Percentiles rank a stretch among this genome's conserved stretches.
These are phyloP conservation scores for Archips crataeganus DNA, from an alignment of 2,888 invertebrate genomes.

Conservation along the genomic window DNA sequence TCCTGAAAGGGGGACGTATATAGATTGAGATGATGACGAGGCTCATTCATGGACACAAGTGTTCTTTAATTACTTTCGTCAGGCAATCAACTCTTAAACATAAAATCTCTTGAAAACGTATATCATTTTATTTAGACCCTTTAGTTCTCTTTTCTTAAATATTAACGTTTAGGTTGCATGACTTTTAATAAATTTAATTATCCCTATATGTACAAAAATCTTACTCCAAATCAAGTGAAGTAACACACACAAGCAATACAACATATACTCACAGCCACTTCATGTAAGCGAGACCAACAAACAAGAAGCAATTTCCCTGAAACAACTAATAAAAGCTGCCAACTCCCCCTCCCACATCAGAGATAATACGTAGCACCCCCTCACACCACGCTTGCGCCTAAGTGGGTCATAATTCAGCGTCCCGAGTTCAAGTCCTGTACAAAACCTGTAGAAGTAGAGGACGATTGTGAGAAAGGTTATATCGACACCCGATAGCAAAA, in stretches of 20 bases:
- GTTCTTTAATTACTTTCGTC: no score
- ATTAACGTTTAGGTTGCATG: no score
- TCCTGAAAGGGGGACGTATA: no score
- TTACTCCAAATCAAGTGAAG: neutral
- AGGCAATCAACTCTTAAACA: no score
- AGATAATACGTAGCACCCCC: constrained; percentile 11
- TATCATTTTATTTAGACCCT: no score
- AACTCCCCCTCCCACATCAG: constrained; percentile 23
- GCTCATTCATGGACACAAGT: no score
- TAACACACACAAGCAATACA: constrained; percentile 42
- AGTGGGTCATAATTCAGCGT: constrained; percentile 18
- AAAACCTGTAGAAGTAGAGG: neutral
- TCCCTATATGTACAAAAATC: neutral
- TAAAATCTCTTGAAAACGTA: no score
- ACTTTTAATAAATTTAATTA: no score
- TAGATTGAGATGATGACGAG: no score
- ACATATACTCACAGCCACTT: constrained; percentile 49
- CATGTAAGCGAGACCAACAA: constrained; percentile 47
- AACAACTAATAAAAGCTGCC: constrained; percentile 59
- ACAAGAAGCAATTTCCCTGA: constrained; percentile 62
- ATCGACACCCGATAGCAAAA: no score
- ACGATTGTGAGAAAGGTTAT: no score
- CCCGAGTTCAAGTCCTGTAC: neutral
- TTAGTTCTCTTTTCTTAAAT: no score
- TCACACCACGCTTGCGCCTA: neutral